These are phyloP conservation scores for Bungarus multicinctus DNA, from an alignment of 2,113 vertebrate species.

Conservation along the genomic window DNA sequence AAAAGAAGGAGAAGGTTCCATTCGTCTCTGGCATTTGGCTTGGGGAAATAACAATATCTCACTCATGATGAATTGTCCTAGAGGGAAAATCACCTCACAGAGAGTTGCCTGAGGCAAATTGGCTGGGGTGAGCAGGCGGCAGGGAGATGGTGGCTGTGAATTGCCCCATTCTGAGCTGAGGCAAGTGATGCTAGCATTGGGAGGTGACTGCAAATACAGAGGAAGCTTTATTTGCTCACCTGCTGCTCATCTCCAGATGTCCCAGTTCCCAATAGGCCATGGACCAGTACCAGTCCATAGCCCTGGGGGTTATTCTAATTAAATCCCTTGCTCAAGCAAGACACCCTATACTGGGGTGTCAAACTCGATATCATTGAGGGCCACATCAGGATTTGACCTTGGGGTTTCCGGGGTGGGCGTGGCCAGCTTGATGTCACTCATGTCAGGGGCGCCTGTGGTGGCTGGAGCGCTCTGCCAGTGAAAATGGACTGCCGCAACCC, in stretches of 20 bases:
- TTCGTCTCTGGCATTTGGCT: neutral
- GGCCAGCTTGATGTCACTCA: no score
- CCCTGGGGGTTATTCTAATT: neutral
- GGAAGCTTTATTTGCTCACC: neutral
- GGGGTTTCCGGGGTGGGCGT: no score
- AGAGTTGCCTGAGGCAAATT: neutral
- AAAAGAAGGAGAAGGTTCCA: neutral
- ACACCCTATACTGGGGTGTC: neutral
- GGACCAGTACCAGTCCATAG: neutral
- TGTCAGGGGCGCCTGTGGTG: no score
- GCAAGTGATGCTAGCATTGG: neutral
- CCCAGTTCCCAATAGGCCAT: neutral
- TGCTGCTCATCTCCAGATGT: neutral
- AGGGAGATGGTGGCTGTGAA: neutral
- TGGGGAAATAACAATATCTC: neutral
- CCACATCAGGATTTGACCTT: no score
- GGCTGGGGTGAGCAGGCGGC: neutral
- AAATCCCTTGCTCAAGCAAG: neutral
- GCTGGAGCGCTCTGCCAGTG: no score
- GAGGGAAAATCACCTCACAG: fast-evolving
- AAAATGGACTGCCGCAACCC: no score
- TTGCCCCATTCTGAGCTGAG: neutral
- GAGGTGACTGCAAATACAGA: neutral
- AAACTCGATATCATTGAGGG: no score
- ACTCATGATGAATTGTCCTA: neutral